Evolutionary conservation across 2,113 vertebrate species (phyloP), one percentile per base, ranked within the genome.

Genomic region (Dromiciops gliroides): DNA sequence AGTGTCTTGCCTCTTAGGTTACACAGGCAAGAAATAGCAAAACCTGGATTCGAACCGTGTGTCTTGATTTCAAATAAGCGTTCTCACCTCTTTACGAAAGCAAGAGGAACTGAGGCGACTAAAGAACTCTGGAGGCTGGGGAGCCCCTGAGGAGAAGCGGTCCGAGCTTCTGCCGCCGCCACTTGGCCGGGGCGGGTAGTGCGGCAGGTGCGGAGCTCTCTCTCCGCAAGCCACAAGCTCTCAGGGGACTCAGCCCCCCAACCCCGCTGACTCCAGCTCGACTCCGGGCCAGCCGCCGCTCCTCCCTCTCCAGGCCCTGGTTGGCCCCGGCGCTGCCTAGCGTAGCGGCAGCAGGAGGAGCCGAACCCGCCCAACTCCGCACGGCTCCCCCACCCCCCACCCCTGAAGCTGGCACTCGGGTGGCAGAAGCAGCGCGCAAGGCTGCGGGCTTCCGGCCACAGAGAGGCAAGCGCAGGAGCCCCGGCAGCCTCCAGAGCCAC

Each of bases 331-430:
- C 44, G 90, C 95, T 50, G 95, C 96, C 26, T 89, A 90, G 89
- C 91, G 56, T 95, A 14, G 47, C 52, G 53, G 92, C 95, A 26
- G 93, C 95, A 8, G 97, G 97, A 97, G 97, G 97, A 94, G 97
- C 92, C 83, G 47, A 93, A 90, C 92, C 93, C 93, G 93, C 92
- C 94, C 67, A 60, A 48, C 92, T 94, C 88, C 94, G 95, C 94
- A 94, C 44, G 23, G 67, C 89, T 19, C 19, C 37, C n/a, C 67
- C 37, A 22, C 67, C n/a, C 19, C 67, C 12, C 60, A 37, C 60
- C 60, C 14, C 60, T 44, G 37, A 75, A 51, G 75, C 92, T 28
- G 37, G 56, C 95, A 26, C 24, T 49, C 31, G 51, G 92, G 93
- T 31, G 3, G 52, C 89, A 4, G 90, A 44, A 90, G 90, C 47